These are phyloP conservation scores for Agelastica alni DNA, from an alignment of 2,888 invertebrate genomes.

Conservation along the genomic window DNA sequence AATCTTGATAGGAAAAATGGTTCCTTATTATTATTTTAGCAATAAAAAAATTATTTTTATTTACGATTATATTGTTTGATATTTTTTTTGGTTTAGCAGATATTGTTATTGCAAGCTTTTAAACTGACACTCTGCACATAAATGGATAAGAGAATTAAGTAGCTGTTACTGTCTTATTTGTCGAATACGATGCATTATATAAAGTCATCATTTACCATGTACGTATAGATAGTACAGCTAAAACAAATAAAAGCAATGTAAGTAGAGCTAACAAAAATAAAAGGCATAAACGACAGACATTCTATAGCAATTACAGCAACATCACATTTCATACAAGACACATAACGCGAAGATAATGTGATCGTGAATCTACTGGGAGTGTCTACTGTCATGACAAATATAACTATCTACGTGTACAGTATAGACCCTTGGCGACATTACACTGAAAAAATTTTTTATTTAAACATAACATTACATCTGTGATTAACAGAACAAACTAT, in stretches of 20 bases:
- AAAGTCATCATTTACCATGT: constrained; percentile 16
- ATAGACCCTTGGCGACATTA: neutral
- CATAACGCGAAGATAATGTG: constrained; percentile 33
- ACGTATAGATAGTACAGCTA: neutral
- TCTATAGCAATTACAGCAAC: constrained; percentile 34
- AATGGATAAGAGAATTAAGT: too few species aligned
- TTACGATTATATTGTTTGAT: too few species aligned
- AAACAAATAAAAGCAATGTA: constrained; percentile 9
- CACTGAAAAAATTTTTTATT: constrained; percentile 6
- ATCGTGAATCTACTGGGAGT: constrained; percentile 35
- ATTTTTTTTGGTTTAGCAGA: too few species aligned
- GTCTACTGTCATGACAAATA: constrained; percentile 29
- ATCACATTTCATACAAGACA: constrained; percentile 34
- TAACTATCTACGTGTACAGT: constrained; percentile 10
- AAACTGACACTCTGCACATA: too few species aligned
- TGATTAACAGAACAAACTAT: too few species aligned
- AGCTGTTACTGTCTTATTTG: too few species aligned
- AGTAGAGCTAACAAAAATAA: constrained; percentile 30
- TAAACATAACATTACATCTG: too few species aligned
- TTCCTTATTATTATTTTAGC: too few species aligned
- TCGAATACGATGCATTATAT: too few species aligned
- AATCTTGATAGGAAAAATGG: too few species aligned
- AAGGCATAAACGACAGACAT: constrained; percentile 29
- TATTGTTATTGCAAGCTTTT: too few species aligned
- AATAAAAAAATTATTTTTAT: too few species aligned